Percentiles rank a stretch among this genome's conserved stretches.
Evolutionary conservation across 1,140 invertebrate genomes (phyloP).

Genomic region (Tetramorium parvispinum): DNA sequence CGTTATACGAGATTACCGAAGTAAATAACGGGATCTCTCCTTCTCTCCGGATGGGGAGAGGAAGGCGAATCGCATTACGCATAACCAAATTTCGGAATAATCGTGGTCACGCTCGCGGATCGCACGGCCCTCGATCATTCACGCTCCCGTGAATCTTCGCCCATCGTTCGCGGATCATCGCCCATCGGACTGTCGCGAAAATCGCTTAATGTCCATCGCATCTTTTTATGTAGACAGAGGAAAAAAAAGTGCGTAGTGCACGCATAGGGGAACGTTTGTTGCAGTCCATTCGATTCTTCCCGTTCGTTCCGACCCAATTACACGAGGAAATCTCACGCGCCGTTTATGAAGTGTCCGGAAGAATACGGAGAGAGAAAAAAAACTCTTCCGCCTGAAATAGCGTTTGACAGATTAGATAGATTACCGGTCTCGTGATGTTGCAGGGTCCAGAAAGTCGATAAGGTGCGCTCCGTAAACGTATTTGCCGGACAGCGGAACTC

Average conservation of each 20-base stretch:
- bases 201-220: slow-evolving; percentile 68
- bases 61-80: slow-evolving; percentile 63
- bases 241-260: slow-evolving; percentile 31
- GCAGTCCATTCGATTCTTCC: slow-evolving; percentile 14
- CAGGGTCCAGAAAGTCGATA: slow-evolving; percentile 60
- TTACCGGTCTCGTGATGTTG: slow-evolving; percentile 74
- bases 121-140: slow-evolving; percentile 79
- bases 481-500: slow-evolving; percentile 40
- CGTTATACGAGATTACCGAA: slow-evolving; percentile 81
- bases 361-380: slow-evolving; percentile 61
- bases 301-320: slow-evolving; percentile 72
- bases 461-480: slow-evolving; percentile 59
- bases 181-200: slow-evolving; percentile 44
- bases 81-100: slow-evolving; percentile 80
- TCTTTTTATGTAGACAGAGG: slow-evolving; percentile 71
- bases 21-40: slow-evolving; percentile 75
- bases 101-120: slow-evolving; percentile 59
- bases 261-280: slow-evolving; percentile 51
- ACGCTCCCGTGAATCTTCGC: slow-evolving; percentile 73
- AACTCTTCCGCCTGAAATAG: slow-evolving; percentile 80
- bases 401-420: slow-evolving; percentile 84
- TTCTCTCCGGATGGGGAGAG: slow-evolving; percentile 18
- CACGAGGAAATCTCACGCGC: slow-evolving; percentile 69
- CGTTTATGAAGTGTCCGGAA: slow-evolving; percentile 68
- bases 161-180: slow-evolving; percentile 70